A percentile compares a stretch with the other conserved stretches of the same genome.
These are phyloP conservation scores for Petrolisthes cinctipes DNA, from an alignment of 2,888 invertebrate species.

Conservation along the genomic window DNA sequence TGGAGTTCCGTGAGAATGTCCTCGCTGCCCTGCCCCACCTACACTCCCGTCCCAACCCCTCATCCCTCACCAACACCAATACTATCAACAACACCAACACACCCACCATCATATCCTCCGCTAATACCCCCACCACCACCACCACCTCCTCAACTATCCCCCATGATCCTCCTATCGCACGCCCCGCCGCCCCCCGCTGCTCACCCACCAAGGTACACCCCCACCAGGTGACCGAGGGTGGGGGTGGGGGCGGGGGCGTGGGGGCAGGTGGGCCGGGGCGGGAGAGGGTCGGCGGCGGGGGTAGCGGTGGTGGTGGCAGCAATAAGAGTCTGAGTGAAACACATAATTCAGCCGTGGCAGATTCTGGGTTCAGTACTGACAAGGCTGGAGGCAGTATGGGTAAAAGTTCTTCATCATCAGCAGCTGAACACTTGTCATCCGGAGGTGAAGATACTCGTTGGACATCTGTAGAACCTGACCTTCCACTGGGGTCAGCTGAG, in stretches of 20 bases:
- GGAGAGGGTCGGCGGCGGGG: constrained; percentile 3
- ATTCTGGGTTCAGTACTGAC: constrained; percentile 92
- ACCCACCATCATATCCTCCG: not conserved
- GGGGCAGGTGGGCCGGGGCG: constrained; percentile 7
- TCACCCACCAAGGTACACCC: constrained; percentile 33
- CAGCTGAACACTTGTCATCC: constrained; percentile 45
- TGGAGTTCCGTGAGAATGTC: constrained; percentile 65
- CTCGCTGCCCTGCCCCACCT: constrained; percentile 63
- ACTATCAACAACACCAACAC: constrained; percentile 24
- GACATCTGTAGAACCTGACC: constrained; percentile 50
- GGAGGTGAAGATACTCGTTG: constrained; percentile 47
- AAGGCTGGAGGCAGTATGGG: constrained; percentile 68
- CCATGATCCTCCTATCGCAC: constrained; percentile 28
- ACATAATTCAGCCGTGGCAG: constrained; percentile 69
- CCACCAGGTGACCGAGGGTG: constrained; percentile 42
- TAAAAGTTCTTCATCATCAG: constrained; percentile 60
- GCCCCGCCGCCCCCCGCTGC: constrained; percentile 15
- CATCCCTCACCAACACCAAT: constrained; percentile 32
- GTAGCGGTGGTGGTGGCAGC: constrained; percentile 49
- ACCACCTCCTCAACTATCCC: constrained; percentile 40
- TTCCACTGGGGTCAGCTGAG: constrained; percentile 73
- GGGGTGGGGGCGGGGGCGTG: not conserved
- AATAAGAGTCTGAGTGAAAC: constrained; percentile 54
- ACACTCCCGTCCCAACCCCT: constrained; percentile 44
- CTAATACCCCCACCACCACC: constrained; percentile 25